A percentile compares a stretch with the other conserved stretches of the same genome.
phyloP scores from a whole-genome alignment of 2,888 invertebrate genomes.

The Monochamus alternatus region DNA sequence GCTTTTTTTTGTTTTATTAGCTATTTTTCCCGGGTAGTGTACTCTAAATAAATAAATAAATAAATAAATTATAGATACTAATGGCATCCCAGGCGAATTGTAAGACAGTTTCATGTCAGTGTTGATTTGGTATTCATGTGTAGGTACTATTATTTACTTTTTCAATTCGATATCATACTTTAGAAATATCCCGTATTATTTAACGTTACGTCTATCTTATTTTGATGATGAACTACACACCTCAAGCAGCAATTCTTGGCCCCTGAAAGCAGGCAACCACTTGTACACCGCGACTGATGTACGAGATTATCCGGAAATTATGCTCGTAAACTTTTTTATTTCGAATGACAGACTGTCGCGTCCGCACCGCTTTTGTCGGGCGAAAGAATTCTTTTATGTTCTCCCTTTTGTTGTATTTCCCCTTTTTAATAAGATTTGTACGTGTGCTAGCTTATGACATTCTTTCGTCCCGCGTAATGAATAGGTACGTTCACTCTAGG shows the following conservation, averaged over 20 bases:
- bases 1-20: no score
- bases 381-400: slow-evolving; percentile 19
- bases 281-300: background rate
- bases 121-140: no score
- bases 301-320: slow-evolving; percentile 26
- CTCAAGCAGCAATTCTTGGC: background rate
- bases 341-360: slow-evolving; percentile 19
- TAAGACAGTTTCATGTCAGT: no score
- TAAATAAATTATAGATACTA: no score
- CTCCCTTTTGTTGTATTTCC: slow-evolving; percentile 13
- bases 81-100: no score
- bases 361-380: slow-evolving; percentile 13
- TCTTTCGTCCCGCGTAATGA: background rate
- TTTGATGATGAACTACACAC: no score
- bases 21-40: no score
- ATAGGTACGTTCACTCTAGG: background rate
- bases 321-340: slow-evolving; percentile 26
- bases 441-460: background rate
- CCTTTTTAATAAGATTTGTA: slow-evolving; percentile 7
- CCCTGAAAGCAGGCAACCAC: slow-evolving; percentile 11
- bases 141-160: no score
- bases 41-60: no score
- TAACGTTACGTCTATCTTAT: no score
- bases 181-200: no score
- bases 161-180: no score